Conservation (phyloP, 2,888 invertebrate genomes). For the Tetranychus truncatus region DNA sequence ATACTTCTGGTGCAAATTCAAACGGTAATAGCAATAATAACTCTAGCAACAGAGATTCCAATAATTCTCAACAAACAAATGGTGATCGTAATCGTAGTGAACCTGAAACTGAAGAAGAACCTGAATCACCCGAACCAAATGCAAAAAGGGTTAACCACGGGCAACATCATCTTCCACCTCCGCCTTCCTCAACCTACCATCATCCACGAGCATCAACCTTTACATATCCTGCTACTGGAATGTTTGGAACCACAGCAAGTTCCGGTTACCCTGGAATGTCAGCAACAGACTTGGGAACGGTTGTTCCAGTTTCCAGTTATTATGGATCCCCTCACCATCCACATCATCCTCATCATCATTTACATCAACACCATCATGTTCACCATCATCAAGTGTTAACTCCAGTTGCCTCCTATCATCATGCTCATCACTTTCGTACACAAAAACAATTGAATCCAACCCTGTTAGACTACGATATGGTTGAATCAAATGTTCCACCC, state of each 20-base stretch:
- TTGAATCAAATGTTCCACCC: not conserved
- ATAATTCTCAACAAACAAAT: not conserved
- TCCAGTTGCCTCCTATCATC: constrained; percentile 23
- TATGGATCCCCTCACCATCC: constrained; percentile 22
- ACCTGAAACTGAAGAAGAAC: constrained; percentile 9
- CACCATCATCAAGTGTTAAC: constrained; percentile 23
- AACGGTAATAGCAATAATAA: not conserved
- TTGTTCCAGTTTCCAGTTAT: constrained; percentile 23
- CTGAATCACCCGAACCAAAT: constrained; percentile 14
- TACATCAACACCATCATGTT: constrained; percentile 21
- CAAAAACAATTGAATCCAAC: constrained; percentile 17
- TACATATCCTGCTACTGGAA: constrained; percentile 13
- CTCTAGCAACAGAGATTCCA: not conserved
- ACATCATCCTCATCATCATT: constrained; percentile 2
- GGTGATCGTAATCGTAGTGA: not conserved
- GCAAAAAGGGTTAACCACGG: constrained; percentile 7
- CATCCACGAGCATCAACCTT: constrained; percentile 20
- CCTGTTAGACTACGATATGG: constrained; percentile 20
- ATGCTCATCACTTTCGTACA: constrained; percentile 17
- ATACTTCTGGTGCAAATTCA: not conserved
- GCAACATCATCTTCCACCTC: constrained; percentile 18
- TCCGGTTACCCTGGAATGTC: constrained; percentile 11
- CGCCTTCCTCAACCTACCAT: constrained; percentile 20
- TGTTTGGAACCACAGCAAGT: constrained; percentile 11
- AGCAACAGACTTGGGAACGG: constrained; percentile 16